These are phyloP conservation scores for Ceratitis capitata DNA, from an alignment of 1,140 invertebrate species.

Conservation along the genomic window DNA sequence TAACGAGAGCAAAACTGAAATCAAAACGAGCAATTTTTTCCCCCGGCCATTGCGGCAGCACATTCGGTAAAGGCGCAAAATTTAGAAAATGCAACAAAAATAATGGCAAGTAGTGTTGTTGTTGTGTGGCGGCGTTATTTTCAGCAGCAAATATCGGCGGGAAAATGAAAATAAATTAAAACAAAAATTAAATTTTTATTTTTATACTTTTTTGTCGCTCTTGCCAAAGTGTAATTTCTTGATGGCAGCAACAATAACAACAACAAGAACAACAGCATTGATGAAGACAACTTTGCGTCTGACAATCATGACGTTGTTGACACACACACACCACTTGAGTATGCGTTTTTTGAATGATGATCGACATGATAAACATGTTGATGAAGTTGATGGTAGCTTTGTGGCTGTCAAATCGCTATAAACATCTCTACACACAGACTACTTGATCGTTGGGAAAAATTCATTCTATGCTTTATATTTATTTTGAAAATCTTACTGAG, in stretches of 20 bases:
- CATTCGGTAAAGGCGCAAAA: neutral
- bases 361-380: constrained; percentile 33
- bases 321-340: neutral
- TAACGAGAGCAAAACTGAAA: neutral
- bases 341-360: constrained; percentile 14
- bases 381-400: neutral
- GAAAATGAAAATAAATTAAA: too few species aligned
- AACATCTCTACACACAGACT: neutral
- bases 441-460: neutral
- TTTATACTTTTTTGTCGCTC: neutral
- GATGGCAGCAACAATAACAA: neutral
- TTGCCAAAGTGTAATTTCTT: neutral
- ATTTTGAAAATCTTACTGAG: neutral
- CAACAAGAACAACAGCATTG: neutral
- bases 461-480: constrained; percentile 50
- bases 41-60: too few species aligned
- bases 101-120: neutral
- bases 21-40: neutral
- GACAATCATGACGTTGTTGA: constrained; percentile 35
- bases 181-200: neutral
- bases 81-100: constrained; percentile 29
- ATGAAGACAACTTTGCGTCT: constrained; percentile 15
- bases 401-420: constrained; percentile 31
- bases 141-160: neutral
- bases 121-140: constrained; percentile 12